Percentiles rank a stretch among this genome's conserved stretches.
These are phyloP conservation scores for Subacronicta megacephala DNA, from an alignment of 2,888 invertebrate species.

Conservation along the genomic window DNA sequence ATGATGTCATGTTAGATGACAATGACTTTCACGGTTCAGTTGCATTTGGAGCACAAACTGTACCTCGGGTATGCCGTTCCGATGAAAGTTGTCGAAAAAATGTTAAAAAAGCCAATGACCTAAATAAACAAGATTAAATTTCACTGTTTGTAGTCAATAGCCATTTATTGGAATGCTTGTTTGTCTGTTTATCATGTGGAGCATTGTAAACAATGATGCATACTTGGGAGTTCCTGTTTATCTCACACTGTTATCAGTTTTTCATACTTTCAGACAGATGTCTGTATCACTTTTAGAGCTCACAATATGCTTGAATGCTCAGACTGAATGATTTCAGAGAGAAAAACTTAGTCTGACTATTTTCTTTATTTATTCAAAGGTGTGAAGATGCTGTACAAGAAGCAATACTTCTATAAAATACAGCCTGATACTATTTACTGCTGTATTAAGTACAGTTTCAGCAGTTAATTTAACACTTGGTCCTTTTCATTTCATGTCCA, in stretches of 20 bases:
- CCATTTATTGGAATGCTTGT: constrained; percentile 45
- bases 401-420: background rate
- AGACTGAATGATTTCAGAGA: background rate
- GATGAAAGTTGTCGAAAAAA: constrained; percentile 85
- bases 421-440: background rate
- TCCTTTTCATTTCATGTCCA: background rate
- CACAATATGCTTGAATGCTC: constrained; percentile 6
- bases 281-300: constrained; percentile 3
- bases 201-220: constrained; percentile 55
- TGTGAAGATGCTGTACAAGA: background rate
- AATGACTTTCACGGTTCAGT: constrained; percentile 89
- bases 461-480: background rate
- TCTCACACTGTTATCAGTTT: constrained; percentile 25
- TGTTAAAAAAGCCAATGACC: constrained; percentile 73
- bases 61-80: constrained; percentile 78
- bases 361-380: background rate
- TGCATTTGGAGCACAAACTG: constrained; percentile 87
- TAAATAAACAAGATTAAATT: constrained; percentile 56
- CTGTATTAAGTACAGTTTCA: background rate
- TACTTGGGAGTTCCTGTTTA: constrained; percentile 25
- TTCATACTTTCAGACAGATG: constrained; percentile 5
- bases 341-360: background rate
- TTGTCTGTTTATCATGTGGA: constrained; percentile 60
- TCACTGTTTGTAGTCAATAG: constrained; percentile 19
- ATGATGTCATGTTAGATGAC: constrained; percentile 86